These are phyloP conservation scores for Rhabdomys pumilio DNA, from an alignment of 2,797 vertebrate species.

Conservation along the genomic window DNA sequence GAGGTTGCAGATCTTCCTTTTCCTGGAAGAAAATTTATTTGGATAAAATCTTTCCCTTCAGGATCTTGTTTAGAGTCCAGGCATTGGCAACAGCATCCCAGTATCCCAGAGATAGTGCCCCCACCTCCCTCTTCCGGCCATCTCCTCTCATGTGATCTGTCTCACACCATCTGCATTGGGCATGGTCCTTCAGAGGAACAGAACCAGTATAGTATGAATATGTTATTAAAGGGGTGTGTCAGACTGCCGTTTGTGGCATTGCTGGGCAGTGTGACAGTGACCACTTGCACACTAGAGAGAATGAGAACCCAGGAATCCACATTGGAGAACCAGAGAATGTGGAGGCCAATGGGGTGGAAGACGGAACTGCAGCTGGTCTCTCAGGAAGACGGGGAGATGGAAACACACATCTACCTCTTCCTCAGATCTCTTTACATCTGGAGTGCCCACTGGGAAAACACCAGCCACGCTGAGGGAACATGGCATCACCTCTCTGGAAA, in stretches of 20 bases:
- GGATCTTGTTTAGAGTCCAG: not conserved
- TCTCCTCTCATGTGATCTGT: not conserved
- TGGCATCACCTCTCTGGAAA: not conserved
- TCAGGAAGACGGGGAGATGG: not conserved
- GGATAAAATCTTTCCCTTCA: not conserved
- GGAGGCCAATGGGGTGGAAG: too few relatives aligned
- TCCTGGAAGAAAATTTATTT: not conserved
- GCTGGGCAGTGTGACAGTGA: not conserved
- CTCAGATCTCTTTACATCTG: not conserved
- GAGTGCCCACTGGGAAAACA: not conserved
- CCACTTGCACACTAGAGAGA: not conserved
- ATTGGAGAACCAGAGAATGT: not conserved
- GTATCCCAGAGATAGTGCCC: not conserved
- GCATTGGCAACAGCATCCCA: rapidly evolving
- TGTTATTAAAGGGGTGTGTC: not conserved
- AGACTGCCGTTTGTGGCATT: not conserved
- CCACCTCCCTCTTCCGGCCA: not conserved
- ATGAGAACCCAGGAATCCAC: not conserved
- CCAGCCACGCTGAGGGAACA: not conserved
- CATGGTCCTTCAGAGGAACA: not conserved
- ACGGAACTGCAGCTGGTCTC: not conserved
- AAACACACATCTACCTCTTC: not conserved
- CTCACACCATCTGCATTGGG: not conserved
- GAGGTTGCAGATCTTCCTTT: not conserved
- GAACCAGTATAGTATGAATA: too few relatives aligned